These are phyloP conservation scores for Habrosyne pyritoides DNA, from an alignment of 2,888 invertebrate genomes.

Conservation along the genomic window DNA sequence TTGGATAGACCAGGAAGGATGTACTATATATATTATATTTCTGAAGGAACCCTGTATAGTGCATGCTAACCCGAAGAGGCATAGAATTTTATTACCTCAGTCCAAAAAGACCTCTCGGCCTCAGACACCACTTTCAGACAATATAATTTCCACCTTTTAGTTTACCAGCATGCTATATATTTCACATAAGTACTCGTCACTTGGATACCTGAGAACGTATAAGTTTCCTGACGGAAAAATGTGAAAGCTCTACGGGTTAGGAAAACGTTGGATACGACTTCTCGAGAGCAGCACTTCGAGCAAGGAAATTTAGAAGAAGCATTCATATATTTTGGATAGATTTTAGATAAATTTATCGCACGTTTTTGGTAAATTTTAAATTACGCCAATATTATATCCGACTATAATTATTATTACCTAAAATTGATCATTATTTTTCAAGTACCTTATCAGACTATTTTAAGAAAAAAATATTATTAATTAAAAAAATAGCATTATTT, in stretches of 20 bases:
- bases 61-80: neutral
- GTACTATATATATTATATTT: too few species aligned
- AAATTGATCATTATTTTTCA: too few species aligned
- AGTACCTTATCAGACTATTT: too few species aligned
- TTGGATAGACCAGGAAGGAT: too few species aligned
- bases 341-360: too few species aligned
- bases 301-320: neutral
- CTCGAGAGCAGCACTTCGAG: neutral
- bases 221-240: constrained; percentile 14
- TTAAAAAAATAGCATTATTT: too few species aligned
- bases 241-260: constrained; percentile 8
- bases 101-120: too few species aligned
- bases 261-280: constrained; percentile 6
- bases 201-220: constrained; percentile 7
- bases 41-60: too few species aligned
- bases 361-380: too few species aligned
- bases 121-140: neutral
- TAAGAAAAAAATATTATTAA: too few species aligned
- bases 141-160: neutral
- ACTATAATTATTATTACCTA: too few species aligned
- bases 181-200: constrained; percentile 10
- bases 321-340: neutral
- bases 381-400: too few species aligned
- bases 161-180: neutral
- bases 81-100: neutral